Evolutionary conservation across 2,797 vertebrate species (phyloP).

Genomic region (Neostethus bicornis): DNA sequence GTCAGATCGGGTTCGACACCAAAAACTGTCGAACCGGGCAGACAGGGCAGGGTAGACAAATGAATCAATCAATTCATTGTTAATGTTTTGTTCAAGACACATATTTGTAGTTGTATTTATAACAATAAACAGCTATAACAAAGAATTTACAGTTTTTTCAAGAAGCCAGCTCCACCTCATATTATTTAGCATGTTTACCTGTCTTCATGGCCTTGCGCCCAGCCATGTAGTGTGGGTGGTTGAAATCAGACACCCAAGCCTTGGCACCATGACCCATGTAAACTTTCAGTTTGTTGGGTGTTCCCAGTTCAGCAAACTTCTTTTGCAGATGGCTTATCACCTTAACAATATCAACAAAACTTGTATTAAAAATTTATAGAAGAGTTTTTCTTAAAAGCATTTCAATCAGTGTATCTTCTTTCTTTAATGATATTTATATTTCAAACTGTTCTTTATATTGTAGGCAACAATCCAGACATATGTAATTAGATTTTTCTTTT

Average conservation of each 20-base stretch:
- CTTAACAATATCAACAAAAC: constrained; percentile 58
- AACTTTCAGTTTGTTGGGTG: constrained; percentile 90
- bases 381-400: not conserved
- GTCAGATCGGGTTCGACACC: constrained; percentile 96
- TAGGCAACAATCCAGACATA: not conserved
- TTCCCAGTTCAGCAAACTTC: constrained; percentile 86
- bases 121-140: not conserved
- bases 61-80: not conserved
- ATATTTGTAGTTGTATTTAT: accelerated
- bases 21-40: constrained; percentile 86
- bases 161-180: not conserved
- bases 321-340: constrained; percentile 85
- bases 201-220: constrained; percentile 93
- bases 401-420: too few relatives aligned
- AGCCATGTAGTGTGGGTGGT: constrained; percentile 95
- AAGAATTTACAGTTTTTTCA: not conserved
- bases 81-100: not conserved
- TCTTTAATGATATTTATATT: too few relatives aligned
- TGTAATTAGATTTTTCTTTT: constrained; percentile 22
- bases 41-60: not conserved
- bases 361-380: not conserved
- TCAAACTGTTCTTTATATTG: not conserved
- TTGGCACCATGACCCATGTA: constrained; percentile 89
- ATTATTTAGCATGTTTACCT: constrained; percentile 71
- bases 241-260: constrained; percentile 98